Base-by-base conservation (phyloP, 2,113 vertebrate species). In the Microtus montanus region DNA sequence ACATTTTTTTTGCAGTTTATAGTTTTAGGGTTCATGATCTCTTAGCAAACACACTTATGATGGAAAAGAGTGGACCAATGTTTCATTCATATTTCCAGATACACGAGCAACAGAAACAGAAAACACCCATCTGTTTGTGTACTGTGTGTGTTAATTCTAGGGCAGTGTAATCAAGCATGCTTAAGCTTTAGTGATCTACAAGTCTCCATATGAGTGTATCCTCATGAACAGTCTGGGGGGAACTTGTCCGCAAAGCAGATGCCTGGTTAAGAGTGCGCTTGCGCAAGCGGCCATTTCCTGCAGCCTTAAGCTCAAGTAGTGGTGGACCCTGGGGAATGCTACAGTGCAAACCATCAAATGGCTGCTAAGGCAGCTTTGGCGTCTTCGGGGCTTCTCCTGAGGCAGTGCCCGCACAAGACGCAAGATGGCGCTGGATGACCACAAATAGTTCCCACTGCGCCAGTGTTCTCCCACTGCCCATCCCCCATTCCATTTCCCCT, bases 241-340 rank as follows among this genome's bases (percentile, higher is more conserved):
- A 8, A 20, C 0, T 47, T 10, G 4, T 9, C 9, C 3, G 7
- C 41, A 66, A 33, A 33, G 28, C 63, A 2, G 4, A 73, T 1
- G 30, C 30, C 38, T 41, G 9, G 7, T 41, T 33, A 35, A 47
- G 17, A 63, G 38, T 77, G 30, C 73, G 87, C 87, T 47, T 77
- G 87, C 38, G 54, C 73, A 64, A 63, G 73, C 54, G 2, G 87
- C 87, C 87, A 77, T 89, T 89, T 89, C 30, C 54, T 64, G 28
- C 28, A 75, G 28, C 54, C 5, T 30, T 30, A 17, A 75, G 38
- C 52, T 74, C 49, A 19, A 30, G 70, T 58, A 14, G 14, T 0
- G 2, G 70, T 24, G 52, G 38, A 17, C 14, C 6, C 14, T 7
- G 28, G 87, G 52, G 63, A 77, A 75, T 14, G 38, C 5, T 17